These are phyloP conservation scores for Tetrao urogallus DNA, from an alignment of 2,113 vertebrate genomes.

Conservation along the genomic window DNA sequence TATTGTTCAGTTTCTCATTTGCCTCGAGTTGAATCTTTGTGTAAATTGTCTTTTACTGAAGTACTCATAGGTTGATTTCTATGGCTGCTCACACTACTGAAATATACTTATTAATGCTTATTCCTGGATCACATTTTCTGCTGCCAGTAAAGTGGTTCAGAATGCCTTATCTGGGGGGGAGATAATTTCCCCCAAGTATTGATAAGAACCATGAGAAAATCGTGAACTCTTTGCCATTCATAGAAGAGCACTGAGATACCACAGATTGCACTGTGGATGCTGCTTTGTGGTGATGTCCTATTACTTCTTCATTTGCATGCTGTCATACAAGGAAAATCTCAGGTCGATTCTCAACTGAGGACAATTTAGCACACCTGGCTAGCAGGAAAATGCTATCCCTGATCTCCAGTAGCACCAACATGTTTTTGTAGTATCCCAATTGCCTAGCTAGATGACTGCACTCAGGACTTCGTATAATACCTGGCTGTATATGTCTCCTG, in stretches of 20 bases:
- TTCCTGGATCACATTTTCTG: not conserved
- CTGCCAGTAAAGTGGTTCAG: accelerated
- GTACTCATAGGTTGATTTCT: not conserved
- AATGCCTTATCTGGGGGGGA: not conserved
- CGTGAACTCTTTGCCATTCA: not conserved
- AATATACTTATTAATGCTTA: not conserved
- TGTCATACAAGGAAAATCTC: not conserved
- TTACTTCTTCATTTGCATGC: not conserved
- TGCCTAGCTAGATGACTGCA: not conserved
- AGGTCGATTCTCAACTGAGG: not conserved
- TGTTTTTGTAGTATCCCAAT: not conserved
- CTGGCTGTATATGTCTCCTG: not conserved
- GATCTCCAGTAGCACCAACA: not conserved
- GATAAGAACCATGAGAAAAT: not conserved
- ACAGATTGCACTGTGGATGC: not conserved
- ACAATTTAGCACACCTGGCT: not conserved
- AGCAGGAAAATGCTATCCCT: not conserved
- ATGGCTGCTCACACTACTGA: not conserved
- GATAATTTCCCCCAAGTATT: not conserved
- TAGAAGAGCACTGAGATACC: not conserved
- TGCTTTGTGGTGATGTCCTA: not conserved
- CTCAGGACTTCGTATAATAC: not conserved
- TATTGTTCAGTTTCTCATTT: not conserved
- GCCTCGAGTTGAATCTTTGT: not conserved
- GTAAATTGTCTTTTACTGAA: not conserved